Evolutionary conservation across 2,113 vertebrate genomes (phyloP).

Genomic region (Craseonycteris thonglongyai): DNA sequence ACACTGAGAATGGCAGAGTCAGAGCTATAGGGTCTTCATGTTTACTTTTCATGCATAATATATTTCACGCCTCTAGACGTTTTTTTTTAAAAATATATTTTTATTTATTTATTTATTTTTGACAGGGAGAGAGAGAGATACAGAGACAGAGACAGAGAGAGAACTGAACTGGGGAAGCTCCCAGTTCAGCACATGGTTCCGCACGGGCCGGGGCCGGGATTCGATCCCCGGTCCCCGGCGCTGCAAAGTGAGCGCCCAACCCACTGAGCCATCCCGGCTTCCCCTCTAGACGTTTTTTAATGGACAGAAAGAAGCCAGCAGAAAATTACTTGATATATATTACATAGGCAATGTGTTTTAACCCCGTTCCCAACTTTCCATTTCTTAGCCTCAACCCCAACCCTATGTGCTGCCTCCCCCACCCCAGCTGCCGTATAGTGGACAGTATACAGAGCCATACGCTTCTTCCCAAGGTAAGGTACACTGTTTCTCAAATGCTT

Average conservation of each 20-base stretch:
- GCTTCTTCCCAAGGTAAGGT: constrained; percentile 93
- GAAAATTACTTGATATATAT: background rate
- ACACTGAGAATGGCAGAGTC: background rate
- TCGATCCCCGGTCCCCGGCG: too few relatives aligned
- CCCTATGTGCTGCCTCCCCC: constrained; percentile 92
- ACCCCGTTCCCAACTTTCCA: constrained; percentile 47
- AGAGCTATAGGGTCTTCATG: background rate
- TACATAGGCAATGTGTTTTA: background rate
- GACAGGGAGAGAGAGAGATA: too few relatives aligned
- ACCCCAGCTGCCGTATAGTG: constrained; percentile 94
- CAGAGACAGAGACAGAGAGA: too few relatives aligned
- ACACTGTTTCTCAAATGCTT: background rate
- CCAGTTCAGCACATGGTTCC: too few relatives aligned
- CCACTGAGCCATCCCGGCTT: too few relatives aligned
- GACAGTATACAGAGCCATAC: constrained; percentile 93
- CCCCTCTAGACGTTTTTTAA: background rate
- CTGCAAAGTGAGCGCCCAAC: too few relatives aligned
- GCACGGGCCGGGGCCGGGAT: too few relatives aligned
- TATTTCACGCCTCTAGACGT: background rate
- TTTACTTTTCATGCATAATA: background rate
- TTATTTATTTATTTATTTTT: too few relatives aligned
- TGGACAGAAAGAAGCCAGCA: background rate
- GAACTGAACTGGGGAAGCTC: too few relatives aligned
- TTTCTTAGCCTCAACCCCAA: constrained; percentile 90
- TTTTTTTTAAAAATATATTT: too few relatives aligned